A percentile compares a stretch with the other conserved stretches of the same genome.
Conservation (phyloP, 92 coral and sea anemone genomes). For the Epizoanthus stellaris region DNA sequence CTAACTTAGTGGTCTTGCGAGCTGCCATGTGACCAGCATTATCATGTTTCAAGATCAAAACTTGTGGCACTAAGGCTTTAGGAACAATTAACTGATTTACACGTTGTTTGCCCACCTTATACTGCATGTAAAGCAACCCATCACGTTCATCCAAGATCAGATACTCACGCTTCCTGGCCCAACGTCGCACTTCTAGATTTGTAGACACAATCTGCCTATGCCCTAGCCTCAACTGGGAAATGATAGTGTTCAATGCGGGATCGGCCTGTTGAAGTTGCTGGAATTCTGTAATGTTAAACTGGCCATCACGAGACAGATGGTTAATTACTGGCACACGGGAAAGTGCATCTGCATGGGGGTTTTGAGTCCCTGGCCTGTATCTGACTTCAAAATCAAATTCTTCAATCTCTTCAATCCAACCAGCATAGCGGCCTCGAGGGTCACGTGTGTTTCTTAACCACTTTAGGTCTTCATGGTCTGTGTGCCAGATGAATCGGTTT, state of each 20-base stretch:
- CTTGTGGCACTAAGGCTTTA: slow-evolving; percentile 19
- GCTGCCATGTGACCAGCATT: slow-evolving; percentile 58
- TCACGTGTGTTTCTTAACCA: slow-evolving; percentile 57
- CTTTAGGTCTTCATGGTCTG: slow-evolving; percentile 46
- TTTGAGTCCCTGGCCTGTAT: slow-evolving; percentile 49
- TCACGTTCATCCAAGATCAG: slow-evolving; percentile 6
- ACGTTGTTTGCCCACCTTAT: slow-evolving; percentile 37
- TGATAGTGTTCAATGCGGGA: neutral
- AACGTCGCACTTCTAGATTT: slow-evolving; percentile 13
- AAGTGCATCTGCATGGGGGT: slow-evolving; percentile 64
- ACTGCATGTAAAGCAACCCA: slow-evolving; percentile 28
- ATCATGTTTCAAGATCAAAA: slow-evolving; percentile 51
- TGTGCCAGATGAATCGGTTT: slow-evolving; percentile 41
- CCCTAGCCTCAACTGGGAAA: too few relatives aligned
- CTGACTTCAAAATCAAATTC: slow-evolving; percentile 49
- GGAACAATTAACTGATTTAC: slow-evolving; percentile 54
- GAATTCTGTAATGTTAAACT: slow-evolving; percentile 20
- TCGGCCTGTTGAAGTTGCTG: neutral
- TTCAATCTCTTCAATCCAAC: slow-evolving; percentile 52
- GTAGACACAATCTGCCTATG: too few relatives aligned
- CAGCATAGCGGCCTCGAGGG: slow-evolving; percentile 62
- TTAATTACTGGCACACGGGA: slow-evolving; percentile 45
- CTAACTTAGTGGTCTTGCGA: slow-evolving; percentile 45
- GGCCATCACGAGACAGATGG: neutral
- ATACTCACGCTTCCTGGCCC: slow-evolving; percentile 32